These are phyloP conservation scores for Aplochiton taeniatus DNA, from an alignment of 2,797 vertebrate species.

Conservation along the genomic window DNA sequence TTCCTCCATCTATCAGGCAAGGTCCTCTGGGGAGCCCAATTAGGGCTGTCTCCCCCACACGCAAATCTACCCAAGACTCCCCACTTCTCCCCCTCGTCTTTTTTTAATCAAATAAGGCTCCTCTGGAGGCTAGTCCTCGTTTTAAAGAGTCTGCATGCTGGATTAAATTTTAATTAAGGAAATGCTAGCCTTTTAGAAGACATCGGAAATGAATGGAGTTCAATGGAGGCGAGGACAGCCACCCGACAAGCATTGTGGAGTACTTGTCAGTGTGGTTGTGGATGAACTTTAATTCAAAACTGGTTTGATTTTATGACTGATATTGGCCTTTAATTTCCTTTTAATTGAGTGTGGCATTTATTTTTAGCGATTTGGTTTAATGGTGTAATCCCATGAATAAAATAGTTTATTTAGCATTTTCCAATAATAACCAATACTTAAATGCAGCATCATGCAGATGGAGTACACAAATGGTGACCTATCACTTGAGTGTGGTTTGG, in stretches of 20 bases:
- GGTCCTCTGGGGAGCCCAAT: constrained; percentile 49
- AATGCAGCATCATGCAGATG: no score
- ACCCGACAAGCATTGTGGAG: constrained; percentile 21
- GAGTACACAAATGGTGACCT: no score
- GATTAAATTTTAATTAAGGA: constrained; percentile 60
- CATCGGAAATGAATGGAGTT: constrained; percentile 40
- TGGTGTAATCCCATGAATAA: no score
- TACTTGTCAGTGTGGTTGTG: constrained; percentile 16
- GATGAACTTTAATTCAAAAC: neutral
- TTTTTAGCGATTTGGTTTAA: no score
- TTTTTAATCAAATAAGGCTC: constrained; percentile 55
- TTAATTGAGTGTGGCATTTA: no score
- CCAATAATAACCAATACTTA: no score
- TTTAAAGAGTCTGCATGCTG: constrained; percentile 48
- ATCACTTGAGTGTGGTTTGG: neutral
- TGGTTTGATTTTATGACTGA: no score
- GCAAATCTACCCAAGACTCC: constrained; percentile 41
- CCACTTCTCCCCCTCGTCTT: constrained; percentile 42
- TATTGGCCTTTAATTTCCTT: no score
- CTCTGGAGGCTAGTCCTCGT: constrained; percentile 54
- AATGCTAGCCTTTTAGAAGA: constrained; percentile 39
- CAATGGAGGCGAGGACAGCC: constrained; percentile 36
- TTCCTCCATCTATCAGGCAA: constrained; percentile 16
- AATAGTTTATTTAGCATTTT: no score
- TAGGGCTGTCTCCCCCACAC: constrained; percentile 39